Percentiles rank a stretch among this genome's conserved stretches.
Conservation (phyloP, 2,888 invertebrate genomes). For the Apodemia hepburni region DNA sequence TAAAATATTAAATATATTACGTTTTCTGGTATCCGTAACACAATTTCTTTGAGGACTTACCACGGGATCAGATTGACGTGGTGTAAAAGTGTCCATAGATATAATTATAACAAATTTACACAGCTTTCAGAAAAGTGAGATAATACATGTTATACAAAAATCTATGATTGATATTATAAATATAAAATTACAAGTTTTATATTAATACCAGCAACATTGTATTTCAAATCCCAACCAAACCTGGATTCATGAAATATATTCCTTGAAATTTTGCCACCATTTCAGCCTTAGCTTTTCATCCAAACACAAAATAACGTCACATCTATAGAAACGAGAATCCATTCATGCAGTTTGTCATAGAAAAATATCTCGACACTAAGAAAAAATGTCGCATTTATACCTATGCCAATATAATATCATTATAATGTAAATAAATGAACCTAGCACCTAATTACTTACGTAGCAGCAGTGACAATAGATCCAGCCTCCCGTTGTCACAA, state of each 20-base stretch:
- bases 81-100: no score
- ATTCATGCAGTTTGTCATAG: constrained; percentile 12
- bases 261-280: constrained; percentile 10
- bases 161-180: not conserved
- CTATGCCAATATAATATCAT: constrained; percentile 39
- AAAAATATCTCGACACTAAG: constrained; percentile 13
- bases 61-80: no score
- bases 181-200: not conserved
- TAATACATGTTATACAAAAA: not conserved
- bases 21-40: no score
- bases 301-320: constrained; percentile 13
- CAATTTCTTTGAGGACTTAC: no score
- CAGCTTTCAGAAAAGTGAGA: no score
- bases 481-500: constrained; percentile 48
- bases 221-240: constrained; percentile 4
- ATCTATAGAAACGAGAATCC: constrained; percentile 5
- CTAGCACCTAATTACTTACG: constrained; percentile 74
- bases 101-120: no score
- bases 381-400: constrained; percentile 28
- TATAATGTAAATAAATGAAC: constrained; percentile 40
- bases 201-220: not conserved
- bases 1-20: no score
- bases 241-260: constrained; percentile 3
- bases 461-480: constrained; percentile 52
- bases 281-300: constrained; percentile 12